These are phyloP conservation scores for Hydraecia micacea DNA, from an alignment of 2,888 invertebrate genomes.

Conservation along the genomic window DNA sequence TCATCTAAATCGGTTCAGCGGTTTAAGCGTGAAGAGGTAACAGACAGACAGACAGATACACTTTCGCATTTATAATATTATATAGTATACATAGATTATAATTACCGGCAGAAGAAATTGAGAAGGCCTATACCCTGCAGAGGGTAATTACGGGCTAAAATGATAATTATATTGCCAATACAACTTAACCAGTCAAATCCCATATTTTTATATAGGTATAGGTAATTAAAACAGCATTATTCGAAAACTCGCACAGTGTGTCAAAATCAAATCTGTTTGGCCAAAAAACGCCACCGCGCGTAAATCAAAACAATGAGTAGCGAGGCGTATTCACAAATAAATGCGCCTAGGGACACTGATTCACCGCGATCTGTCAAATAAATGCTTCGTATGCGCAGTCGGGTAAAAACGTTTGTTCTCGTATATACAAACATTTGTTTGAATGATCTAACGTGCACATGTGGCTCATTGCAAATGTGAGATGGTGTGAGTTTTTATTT, in stretches of 20 bases:
- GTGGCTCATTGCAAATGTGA: conserved; percentile 55
- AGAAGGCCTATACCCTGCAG: too few relatives aligned
- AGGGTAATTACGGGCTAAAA: too few relatives aligned
- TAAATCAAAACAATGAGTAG: conserved; percentile 83
- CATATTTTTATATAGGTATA: too few relatives aligned
- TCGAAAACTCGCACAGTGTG: conserved; percentile 52
- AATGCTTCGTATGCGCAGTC: conserved; percentile 76
- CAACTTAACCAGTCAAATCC: too few relatives aligned
- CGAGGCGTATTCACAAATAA: conserved; percentile 85
- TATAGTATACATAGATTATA: too few relatives aligned
- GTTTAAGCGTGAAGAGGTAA: too few relatives aligned
- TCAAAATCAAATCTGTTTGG: conserved; percentile 40
- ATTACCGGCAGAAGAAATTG: too few relatives aligned
- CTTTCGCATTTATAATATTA: too few relatives aligned
- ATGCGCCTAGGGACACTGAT: conserved; percentile 84
- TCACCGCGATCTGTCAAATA: conserved; percentile 84
- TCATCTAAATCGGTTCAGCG: too few relatives aligned
- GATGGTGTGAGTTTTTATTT: conserved; percentile 5
- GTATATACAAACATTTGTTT: conserved; percentile 79
- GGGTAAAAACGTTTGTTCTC: too few relatives aligned
- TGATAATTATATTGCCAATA: too few relatives aligned
- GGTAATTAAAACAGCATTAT: neutral
- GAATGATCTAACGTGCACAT: conserved; percentile 73
- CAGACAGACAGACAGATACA: too few relatives aligned
- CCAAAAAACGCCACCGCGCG: conserved; percentile 59